Evolutionary conservation across 2,797 vertebrate species (phyloP).

Genomic region (Sebastes nivosus): DNA sequence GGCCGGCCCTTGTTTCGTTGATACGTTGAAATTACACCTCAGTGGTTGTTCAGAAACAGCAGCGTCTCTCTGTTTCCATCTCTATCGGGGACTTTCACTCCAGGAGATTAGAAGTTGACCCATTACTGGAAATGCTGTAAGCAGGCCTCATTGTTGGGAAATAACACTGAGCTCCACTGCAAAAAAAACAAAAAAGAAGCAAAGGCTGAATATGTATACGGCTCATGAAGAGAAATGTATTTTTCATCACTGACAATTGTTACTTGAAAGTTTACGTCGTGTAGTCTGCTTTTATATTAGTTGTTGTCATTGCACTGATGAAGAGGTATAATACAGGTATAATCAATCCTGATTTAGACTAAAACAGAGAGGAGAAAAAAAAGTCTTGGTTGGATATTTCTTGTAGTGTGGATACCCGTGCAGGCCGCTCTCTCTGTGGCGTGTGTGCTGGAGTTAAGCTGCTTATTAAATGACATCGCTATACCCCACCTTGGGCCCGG

Average conservation of each 20-base stretch:
- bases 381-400: conserved; percentile 1
- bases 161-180: conserved; percentile 41
- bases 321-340: not conserved
- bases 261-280: not conserved
- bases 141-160: conserved; percentile 51
- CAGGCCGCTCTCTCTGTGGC: conserved; percentile 38
- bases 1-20: conserved; percentile 49
- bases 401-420: conserved; percentile 37
- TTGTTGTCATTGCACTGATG: not conserved
- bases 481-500: conserved; percentile 52
- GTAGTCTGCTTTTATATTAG: not conserved
- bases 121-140: conserved; percentile 67
- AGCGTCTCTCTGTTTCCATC: conserved; percentile 54
- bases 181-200: conserved; percentile 26
- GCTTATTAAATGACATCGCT: conserved; percentile 73
- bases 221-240: not conserved
- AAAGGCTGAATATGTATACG: not conserved
- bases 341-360: not conserved
- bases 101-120: conserved; percentile 65
- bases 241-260: not conserved
- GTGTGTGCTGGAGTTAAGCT: conserved; percentile 65
- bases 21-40: conserved; percentile 64
- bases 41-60: conserved; percentile 54
- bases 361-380: not conserved
- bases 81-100: conserved; percentile 54